Conservation (phyloP, 64 coral and sea anemone species). For the Stichodactyla mertensii region DNA sequence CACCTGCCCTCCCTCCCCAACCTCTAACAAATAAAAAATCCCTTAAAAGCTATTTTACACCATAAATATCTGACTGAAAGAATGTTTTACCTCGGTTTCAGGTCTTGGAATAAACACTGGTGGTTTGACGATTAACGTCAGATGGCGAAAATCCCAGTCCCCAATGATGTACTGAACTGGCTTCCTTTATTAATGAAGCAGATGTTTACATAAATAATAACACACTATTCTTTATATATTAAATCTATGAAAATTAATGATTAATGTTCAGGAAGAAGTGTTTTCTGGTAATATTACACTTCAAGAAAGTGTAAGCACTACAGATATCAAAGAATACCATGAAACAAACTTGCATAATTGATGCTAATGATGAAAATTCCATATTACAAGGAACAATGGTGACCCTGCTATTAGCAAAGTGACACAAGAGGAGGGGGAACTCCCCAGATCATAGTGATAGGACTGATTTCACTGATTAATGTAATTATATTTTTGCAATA, state of each 20-base stretch:
- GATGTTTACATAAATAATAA: neutral
- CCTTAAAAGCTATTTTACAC: neutral
- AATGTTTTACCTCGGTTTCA: constrained; percentile 71
- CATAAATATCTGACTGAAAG: neutral
- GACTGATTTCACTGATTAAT: neutral
- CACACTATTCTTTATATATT: too few relatives aligned
- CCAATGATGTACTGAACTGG: constrained; percentile 79
- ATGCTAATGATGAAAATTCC: too few relatives aligned
- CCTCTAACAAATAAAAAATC: neutral
- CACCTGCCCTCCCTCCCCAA: neutral
- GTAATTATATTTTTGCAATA: neutral
- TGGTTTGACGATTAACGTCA: constrained; percentile 54
- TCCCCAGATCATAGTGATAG: neutral
- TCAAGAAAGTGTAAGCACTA: too few relatives aligned
- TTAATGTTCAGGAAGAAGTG: too few relatives aligned
- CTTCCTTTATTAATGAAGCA: constrained; percentile 20
- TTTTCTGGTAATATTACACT: too few relatives aligned
- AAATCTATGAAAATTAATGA: too few relatives aligned
- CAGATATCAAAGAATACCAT: too few relatives aligned
- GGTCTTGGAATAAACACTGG: constrained; percentile 88
- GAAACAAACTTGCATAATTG: too few relatives aligned
- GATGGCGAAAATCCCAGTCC: constrained; percentile 74
- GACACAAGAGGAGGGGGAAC: neutral
- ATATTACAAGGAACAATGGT: neutral
- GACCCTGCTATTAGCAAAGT: neutral